Evolutionary conservation across 1,140 invertebrate genomes (phyloP).

Genomic region (Halictus rubicundus): DNA sequence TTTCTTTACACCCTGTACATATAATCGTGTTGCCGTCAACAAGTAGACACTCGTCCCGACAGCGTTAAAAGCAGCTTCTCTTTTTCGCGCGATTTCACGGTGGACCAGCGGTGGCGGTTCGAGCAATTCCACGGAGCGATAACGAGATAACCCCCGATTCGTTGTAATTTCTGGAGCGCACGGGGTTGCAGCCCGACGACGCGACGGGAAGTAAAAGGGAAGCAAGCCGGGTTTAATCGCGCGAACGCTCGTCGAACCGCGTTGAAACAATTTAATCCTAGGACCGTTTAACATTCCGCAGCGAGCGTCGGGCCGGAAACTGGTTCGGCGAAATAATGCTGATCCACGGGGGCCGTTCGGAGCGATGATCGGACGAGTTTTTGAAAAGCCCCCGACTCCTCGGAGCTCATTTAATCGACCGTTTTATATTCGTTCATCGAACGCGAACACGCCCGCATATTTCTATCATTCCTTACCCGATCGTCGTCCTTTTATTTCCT

Average conservation of each 20-base stretch:
- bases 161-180: background rate
- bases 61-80: too few relatives aligned
- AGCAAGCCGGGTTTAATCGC: background rate
- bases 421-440: conserved; percentile 26
- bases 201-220: background rate
- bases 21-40: too few relatives aligned
- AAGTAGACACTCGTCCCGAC: too few relatives aligned
- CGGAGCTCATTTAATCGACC: background rate
- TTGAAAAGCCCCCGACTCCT: background rate
- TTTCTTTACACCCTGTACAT: too few relatives aligned
- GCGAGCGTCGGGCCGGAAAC: background rate
- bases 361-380: conserved; percentile 1
- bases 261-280: conserved; percentile 22
- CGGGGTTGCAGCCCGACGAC: background rate
- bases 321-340: background rate
- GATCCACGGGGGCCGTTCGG: background rate
- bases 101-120: too few relatives aligned
- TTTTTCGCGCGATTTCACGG: too few relatives aligned
- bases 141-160: background rate
- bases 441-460: background rate
- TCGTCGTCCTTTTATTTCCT: conserved; percentile 12
- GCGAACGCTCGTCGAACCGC: background rate
- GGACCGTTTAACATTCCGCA: background rate
- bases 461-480: background rate
- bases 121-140: background rate